phyloP scores from a whole-genome alignment of 2,888 invertebrate genomes.

The Ditula angustiorana region DNA sequence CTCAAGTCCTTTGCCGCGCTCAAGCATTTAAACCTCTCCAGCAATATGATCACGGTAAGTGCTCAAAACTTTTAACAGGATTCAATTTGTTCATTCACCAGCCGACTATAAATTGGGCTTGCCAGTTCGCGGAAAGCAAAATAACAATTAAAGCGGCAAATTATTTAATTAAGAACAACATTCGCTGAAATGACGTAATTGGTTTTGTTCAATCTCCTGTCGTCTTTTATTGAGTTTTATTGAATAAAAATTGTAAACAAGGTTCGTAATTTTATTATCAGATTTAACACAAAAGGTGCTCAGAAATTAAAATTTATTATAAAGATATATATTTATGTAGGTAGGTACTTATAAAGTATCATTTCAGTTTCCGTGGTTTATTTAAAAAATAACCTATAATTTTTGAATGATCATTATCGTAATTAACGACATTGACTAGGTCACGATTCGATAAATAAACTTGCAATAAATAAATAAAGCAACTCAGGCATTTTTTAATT shows the following conservation, averaged over 20 bases:
- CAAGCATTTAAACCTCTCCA: constrained; percentile 91
- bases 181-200: constrained; percentile 18
- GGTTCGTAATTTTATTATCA: not conserved
- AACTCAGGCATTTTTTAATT: too few relatives aligned
- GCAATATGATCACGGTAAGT: constrained; percentile 93
- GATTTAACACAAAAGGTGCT: constrained; percentile 21
- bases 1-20: constrained; percentile 89
- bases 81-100: constrained; percentile 27
- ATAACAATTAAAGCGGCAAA: constrained; percentile 23
- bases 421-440: too few relatives aligned
- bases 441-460: too few relatives aligned
- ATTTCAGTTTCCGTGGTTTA: too few relatives aligned
- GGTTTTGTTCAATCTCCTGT: constrained; percentile 13
- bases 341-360: too few relatives aligned
- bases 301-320: constrained; percentile 20
- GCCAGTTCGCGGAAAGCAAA: not conserved
- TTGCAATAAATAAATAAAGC: too few relatives aligned
- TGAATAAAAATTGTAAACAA: constrained; percentile 21
- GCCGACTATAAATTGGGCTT: not conserved
- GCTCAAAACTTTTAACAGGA: constrained; percentile 19
- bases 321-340: too few relatives aligned
- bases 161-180: constrained; percentile 16
- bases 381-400: too few relatives aligned
- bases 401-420: too few relatives aligned
- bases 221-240: constrained; percentile 17